Evolutionary conservation across 2,113 vertebrate species (phyloP).

Genomic region (Noctilio leporinus): DNA sequence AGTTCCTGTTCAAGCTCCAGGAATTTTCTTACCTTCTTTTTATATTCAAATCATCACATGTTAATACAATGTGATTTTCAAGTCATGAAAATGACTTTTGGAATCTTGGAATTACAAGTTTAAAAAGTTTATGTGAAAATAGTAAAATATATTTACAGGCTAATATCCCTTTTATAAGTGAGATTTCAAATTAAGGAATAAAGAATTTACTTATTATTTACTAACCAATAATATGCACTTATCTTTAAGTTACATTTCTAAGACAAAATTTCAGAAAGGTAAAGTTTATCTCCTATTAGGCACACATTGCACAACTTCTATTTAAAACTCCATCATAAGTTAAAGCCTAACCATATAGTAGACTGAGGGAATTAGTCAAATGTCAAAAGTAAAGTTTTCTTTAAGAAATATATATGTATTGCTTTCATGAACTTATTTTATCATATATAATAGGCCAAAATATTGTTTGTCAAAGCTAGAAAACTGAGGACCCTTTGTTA

Average conservation of each 20-base stretch:
- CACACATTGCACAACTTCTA: background rate
- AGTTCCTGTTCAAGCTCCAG: background rate
- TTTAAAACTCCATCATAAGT: background rate
- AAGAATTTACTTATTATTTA: constrained; percentile 4
- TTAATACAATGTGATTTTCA: background rate
- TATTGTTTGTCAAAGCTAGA: background rate
- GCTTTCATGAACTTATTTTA: background rate
- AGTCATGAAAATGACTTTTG: background rate
- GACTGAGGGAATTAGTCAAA: background rate
- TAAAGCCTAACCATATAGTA: background rate
- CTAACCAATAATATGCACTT: background rate
- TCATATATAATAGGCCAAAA: background rate
- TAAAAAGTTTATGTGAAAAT: background rate
- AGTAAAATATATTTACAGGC: background rate
- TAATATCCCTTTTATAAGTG: background rate
- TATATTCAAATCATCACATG: background rate
- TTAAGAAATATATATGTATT: background rate
- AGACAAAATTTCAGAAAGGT: background rate
- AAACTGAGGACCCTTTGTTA: background rate
- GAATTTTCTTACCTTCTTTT: background rate
- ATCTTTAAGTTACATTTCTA: background rate
- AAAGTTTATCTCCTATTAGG: background rate
- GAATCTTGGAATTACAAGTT: background rate
- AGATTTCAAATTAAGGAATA: constrained; percentile 8
- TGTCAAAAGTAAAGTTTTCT: background rate